Evolutionary conservation across 92 coral and sea anemone species (phyloP).

Genomic region (Chrysogorgia sp.): DNA sequence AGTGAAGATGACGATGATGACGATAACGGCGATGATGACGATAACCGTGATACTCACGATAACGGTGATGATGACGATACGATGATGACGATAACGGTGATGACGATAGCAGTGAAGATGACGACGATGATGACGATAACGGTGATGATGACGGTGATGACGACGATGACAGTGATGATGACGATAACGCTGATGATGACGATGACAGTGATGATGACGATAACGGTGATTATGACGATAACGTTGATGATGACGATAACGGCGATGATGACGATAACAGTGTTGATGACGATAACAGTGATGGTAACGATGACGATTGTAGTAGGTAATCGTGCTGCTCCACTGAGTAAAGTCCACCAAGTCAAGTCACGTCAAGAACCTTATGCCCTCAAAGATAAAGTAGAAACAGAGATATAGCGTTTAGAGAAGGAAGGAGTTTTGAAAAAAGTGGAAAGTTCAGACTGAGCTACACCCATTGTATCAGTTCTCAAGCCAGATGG

Average conservation of each 20-base stretch:
- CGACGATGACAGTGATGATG: no score
- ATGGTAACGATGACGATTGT: no score
- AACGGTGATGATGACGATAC: not conserved
- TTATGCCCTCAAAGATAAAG: not conserved
- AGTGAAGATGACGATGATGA: no score
- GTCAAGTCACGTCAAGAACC: not conserved
- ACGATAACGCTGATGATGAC: not conserved
- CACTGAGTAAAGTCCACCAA: not conserved
- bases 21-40: not conserved
- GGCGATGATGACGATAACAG: no score
- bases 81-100: not conserved
- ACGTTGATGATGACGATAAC: no score
- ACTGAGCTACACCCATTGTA: constrained; percentile 15
- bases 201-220: not conserved
- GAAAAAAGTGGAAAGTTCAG: not conserved
- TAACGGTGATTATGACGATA: no score
- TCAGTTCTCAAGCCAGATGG: constrained; percentile 13
- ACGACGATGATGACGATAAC: not conserved
- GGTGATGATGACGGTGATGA: no score
- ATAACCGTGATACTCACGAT: not conserved
- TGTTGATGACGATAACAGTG: no score
- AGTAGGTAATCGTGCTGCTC: no score
- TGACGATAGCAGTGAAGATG: not conserved
- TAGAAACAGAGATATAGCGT: not conserved
- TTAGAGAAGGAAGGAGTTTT: no score